Conservation (phyloP, 2,888 invertebrate genomes). For the Malthinus seriepunctatus region DNA sequence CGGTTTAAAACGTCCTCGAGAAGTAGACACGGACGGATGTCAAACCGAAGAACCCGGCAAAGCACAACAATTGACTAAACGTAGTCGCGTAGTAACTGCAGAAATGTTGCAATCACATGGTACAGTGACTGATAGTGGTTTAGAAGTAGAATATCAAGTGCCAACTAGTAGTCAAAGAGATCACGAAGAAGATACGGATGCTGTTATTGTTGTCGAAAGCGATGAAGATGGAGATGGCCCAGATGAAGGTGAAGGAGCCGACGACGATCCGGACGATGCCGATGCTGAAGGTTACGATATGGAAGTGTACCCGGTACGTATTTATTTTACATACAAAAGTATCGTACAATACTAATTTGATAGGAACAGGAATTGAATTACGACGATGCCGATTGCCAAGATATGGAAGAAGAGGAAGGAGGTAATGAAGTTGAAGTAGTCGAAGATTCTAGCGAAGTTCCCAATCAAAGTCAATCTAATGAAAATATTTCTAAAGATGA, state of each 20-base stretch:
- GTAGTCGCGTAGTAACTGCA: conserved; percentile 54
- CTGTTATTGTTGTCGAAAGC: conserved; percentile 76
- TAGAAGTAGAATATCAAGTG: conserved; percentile 80
- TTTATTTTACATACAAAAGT: neutral
- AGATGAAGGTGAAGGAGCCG: conserved; percentile 59
- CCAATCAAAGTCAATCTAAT: conserved; percentile 60
- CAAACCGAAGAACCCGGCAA: conserved; percentile 55
- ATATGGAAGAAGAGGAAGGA: conserved; percentile 54
- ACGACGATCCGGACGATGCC: conserved; percentile 57
- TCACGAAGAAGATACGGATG: conserved; percentile 72
- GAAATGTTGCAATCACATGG: conserved; percentile 29
- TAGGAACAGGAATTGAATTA: conserved; percentile 58
- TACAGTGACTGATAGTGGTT: conserved; percentile 58
- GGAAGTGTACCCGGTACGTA: conserved; percentile 46
- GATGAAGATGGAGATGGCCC: conserved; percentile 69
- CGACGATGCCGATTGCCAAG: conserved; percentile 60
- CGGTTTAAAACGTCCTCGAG: conserved; percentile 64
- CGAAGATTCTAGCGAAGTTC: conserved; percentile 67
- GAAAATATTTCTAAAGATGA: conserved; percentile 48
- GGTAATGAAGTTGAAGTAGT: conserved; percentile 62
- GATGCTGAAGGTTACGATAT: conserved; percentile 63
- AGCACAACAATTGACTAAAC: conserved; percentile 54
- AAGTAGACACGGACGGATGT: conserved; percentile 60
- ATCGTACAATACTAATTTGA: conserved; percentile 10
- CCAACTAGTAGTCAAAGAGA: conserved; percentile 87